Evolutionary conservation across 2,113 vertebrate genomes (phyloP).

Genomic region (Delphinus delphis): DNA sequence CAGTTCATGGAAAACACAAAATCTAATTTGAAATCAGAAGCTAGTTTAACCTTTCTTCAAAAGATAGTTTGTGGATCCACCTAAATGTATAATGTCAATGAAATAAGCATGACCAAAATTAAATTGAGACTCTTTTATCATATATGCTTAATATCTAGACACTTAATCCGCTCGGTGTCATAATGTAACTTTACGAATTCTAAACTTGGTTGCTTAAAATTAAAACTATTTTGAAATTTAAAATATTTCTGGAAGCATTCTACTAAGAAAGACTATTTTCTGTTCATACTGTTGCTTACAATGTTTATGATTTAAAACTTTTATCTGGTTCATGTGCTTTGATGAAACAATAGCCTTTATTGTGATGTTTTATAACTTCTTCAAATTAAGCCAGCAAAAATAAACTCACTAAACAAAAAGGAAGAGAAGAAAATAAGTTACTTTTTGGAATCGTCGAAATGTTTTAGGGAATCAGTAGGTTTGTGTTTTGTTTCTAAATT

Average conservation of each 20-base stretch:
- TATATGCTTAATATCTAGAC: background rate
- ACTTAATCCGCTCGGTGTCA: background rate
- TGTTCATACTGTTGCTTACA: background rate
- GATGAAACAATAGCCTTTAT: background rate
- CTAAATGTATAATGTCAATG: background rate
- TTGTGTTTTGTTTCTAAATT: background rate
- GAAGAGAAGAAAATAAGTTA: background rate
- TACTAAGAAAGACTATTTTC: background rate
- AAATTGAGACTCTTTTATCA: background rate
- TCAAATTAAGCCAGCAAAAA: constrained; percentile 28
- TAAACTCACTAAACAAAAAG: background rate
- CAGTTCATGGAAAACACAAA: background rate
- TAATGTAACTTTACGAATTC: background rate
- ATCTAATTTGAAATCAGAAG: background rate
- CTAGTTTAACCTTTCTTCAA: background rate
- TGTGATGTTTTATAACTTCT: background rate
- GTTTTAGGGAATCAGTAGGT: background rate
- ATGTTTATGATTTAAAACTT: background rate
- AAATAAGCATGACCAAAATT: background rate
- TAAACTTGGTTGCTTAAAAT: background rate
- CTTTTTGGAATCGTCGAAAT: background rate
- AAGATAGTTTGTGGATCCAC: background rate
- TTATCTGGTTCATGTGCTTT: background rate
- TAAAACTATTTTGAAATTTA: background rate
- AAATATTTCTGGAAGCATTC: background rate